phyloP scores from a whole-genome alignment of 2,113 vertebrate species.

The Vidua macroura region DNA sequence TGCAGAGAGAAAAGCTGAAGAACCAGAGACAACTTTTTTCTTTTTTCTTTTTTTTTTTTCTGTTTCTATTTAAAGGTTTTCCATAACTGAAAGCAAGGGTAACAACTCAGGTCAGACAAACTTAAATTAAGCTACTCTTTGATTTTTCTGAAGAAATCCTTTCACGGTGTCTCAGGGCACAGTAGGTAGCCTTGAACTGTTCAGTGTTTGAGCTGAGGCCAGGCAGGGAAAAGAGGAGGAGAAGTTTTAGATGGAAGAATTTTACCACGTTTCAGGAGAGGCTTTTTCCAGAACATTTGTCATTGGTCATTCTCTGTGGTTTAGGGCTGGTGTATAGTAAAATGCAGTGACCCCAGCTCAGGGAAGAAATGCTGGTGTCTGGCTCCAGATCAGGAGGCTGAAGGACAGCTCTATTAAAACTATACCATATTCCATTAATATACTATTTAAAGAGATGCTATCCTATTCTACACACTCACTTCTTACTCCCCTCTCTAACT shows the following conservation, averaged over 20 bases:
- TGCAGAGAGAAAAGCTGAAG: not conserved
- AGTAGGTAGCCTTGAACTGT: not conserved
- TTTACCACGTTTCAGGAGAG: not conserved
- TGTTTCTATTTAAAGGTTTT: constrained; percentile 19
- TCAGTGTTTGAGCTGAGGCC: not conserved
- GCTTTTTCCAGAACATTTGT: not conserved
- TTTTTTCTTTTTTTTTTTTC: too few relatives aligned
- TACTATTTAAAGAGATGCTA: too few relatives aligned
- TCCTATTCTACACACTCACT: too few relatives aligned
- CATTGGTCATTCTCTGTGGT: not conserved
- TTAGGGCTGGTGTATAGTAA: not conserved
- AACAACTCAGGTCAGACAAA: constrained; percentile 10
- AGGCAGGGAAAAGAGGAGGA: not conserved
- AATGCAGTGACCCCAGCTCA: too few relatives aligned
- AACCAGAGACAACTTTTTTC: not conserved
- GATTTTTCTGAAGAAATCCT: constrained; percentile 11
- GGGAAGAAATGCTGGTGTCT: too few relatives aligned
- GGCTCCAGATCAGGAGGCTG: too few relatives aligned
- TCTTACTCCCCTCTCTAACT: too few relatives aligned
- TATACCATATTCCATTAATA: too few relatives aligned
- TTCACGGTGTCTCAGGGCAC: not conserved
- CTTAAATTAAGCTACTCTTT: not conserved
- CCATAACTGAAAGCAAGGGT: not conserved
- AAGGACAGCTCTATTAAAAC: too few relatives aligned
- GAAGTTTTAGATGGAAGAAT: not conserved